Percentiles rank a stretch among this genome's conserved stretches.
Conservation (phyloP, 1,140 invertebrate species). For the Drosophila melanogaster region Release_6_plus_ISO1_MT NT_033779.5:710001-710500, state of each 20-base stretch:
- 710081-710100: conserved; percentile 63
- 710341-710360: no score
- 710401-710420: conserved; percentile 22
- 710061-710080: conserved; percentile 38
- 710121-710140: conserved; percentile 14
- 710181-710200: neutral
- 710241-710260: no score
- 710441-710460: conserved; percentile 10
- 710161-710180: neutral
- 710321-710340: no score
- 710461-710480: conserved; percentile 13
- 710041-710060: conserved; percentile 43
- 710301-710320: no score
- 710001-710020: conserved; percentile 79
- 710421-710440: conserved; percentile 30
- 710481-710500: conserved; percentile 70
- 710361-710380: neutral
- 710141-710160: neutral
- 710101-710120: conserved; percentile 77
- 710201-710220: neutral
- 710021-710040: conserved; percentile 73
- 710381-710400: conserved; percentile 5
- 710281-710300: no score
- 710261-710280: no score
- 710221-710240: no score